Conservation (phyloP, 2,797 vertebrate species). For the Petrocephalus schoutedeni region DNA sequence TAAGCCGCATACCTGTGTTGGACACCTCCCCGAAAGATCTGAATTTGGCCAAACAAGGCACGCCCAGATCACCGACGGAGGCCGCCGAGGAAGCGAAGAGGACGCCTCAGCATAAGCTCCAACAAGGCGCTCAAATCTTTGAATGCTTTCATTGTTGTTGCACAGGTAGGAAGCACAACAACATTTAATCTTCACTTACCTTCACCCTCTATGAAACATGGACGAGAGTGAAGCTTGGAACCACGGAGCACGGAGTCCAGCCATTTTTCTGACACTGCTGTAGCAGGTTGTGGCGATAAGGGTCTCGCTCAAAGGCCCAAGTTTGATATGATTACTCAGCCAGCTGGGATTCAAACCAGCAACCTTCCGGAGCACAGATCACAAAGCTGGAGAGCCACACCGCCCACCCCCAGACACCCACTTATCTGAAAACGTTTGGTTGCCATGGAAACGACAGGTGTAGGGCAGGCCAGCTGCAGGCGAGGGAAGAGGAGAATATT, state of each 20-base stretch:
- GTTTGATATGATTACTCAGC: neutral
- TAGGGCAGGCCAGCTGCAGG: neutral
- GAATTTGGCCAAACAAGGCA: neutral
- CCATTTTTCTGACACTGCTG: neutral
- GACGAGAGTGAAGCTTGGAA: neutral
- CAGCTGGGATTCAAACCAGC: neutral
- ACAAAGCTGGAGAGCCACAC: neutral
- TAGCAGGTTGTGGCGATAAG: neutral
- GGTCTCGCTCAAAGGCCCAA: neutral
- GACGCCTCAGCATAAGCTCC: neutral
- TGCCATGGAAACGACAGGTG: too few relatives aligned
- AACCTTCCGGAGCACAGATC: neutral
- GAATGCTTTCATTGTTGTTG: neutral
- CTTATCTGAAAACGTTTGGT: too few relatives aligned
- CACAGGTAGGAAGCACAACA: neutral
- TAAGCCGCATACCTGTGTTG: neutral
- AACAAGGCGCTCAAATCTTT: neutral
- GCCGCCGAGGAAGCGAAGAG: neutral
- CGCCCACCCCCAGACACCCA: neutral
- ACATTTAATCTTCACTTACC: neutral
- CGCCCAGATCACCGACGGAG: neutral
- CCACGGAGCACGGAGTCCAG: neutral
- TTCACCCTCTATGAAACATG: neutral
- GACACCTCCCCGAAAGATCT: conserved; percentile 1
- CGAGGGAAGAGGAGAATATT: neutral